Evolutionary conservation across 2,888 invertebrate genomes (phyloP).

Genomic region (Taphrorychus bicolor): DNA sequence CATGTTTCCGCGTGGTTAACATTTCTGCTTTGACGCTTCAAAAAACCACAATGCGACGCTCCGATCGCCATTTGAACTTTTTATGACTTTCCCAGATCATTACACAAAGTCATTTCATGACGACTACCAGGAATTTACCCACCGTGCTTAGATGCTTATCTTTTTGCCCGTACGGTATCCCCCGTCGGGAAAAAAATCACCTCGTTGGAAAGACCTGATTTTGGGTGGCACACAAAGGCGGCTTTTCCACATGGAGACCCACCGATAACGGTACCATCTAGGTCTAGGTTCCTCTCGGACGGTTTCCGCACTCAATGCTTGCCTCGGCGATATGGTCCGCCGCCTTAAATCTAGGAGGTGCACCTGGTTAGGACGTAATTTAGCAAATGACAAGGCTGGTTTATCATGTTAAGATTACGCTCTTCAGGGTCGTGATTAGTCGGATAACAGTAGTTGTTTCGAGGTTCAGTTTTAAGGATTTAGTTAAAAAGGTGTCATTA

Average conservation of each 20-base stretch:
- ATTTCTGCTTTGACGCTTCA: slow-evolving; percentile 6
- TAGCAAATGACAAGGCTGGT: not conserved
- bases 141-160: not conserved
- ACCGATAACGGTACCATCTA: not conserved
- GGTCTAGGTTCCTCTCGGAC: not conserved
- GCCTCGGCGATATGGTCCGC: not conserved
- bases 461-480: too few species aligned
- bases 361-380: not conserved
- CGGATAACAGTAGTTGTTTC: too few species aligned
- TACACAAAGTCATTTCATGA: not conserved
- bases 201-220: not conserved
- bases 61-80: not conserved
- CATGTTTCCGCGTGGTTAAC: slow-evolving; percentile 5
- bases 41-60: not conserved
- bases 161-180: not conserved
- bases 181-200: not conserved
- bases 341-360: slow-evolving; percentile 3
- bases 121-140: not conserved
- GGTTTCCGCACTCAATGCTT: not conserved
- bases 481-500: too few species aligned
- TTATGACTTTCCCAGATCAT: not conserved
- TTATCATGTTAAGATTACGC: not conserved
- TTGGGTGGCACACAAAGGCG: not conserved
- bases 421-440: too few species aligned
- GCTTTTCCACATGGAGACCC: not conserved